Conservation (phyloP, 2,888 invertebrate genomes). For the Aphidius colemani region DNA sequence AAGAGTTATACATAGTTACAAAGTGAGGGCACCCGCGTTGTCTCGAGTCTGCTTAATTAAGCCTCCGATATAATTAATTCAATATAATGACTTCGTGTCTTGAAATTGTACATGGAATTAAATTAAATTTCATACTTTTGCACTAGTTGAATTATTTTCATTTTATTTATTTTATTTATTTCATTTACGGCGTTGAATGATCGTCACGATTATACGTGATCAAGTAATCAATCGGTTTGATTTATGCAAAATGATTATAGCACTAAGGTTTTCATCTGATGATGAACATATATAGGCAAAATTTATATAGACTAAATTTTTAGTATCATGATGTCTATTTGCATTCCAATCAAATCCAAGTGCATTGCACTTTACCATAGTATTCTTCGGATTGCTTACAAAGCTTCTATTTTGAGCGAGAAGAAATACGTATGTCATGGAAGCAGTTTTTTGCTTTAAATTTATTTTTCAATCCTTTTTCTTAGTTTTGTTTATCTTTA, state of each 20-base stretch:
- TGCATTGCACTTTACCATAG: constrained; percentile 9
- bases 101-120: too few species aligned
- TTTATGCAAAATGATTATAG: not conserved
- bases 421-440: constrained; percentile 37
- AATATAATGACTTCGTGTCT: too few species aligned
- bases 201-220: constrained; percentile 18
- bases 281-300: not conserved
- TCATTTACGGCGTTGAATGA: too few species aligned
- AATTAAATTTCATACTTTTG: too few species aligned
- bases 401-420: constrained; percentile 45
- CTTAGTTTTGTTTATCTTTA: constrained; percentile 21
- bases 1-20: constrained; percentile 9
- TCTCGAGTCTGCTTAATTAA: constrained; percentile 28
- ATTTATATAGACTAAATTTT: not conserved
- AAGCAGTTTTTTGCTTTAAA: constrained; percentile 22
- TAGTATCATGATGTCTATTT: not conserved
- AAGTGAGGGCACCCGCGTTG: constrained; percentile 28
- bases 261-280: not conserved
- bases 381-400: constrained; percentile 37
- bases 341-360: not conserved
- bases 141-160: too few species aligned
- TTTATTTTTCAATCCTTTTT: constrained; percentile 28
- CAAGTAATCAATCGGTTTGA: constrained; percentile 11
- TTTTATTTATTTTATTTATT: too few species aligned
- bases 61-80: constrained; percentile 12